Evolutionary conservation across 1,140 invertebrate species (phyloP), one percentile per base, ranked within the genome.

Genomic region (Drosophila lacertosa): DNA sequence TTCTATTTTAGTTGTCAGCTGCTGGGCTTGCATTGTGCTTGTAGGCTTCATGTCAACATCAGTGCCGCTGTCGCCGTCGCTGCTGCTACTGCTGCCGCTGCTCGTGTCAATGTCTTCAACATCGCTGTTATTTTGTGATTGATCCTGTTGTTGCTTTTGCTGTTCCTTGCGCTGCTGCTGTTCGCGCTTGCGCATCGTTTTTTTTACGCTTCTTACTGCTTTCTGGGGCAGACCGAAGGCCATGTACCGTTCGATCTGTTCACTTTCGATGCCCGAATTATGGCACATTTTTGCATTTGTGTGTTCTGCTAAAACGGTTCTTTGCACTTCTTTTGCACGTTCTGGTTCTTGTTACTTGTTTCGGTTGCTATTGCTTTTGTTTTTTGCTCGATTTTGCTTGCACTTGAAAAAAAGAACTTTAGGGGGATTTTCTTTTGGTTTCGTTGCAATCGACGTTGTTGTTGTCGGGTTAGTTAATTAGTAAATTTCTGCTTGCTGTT

Each of bases 271-370:
- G 53, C 77, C 72, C 62, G 86, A 90, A 74, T 89, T 91, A 70
- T 89, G 86, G 72, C 86, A 91, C 89, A 90, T 91, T 29, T 89
- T 89, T 72, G 72, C 88, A 86, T 89, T 90, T 82, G 53, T 82
- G 68, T 78, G 42, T 54, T 33, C 13, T 42, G 22, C 22, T 55
- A 42, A 42, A 65, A 65, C 51, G 51, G 35, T 65, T 65, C 18
- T 29, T 32, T 60, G 10, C 29, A n/a, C 47, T 68, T 50, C 33
- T 64, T 26, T 35, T 47, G 33, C 42, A 60, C 51, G 35, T 32
- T 18, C 22, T 32, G 44, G 13, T 57, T 70, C 51, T 33, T 66
- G 33, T 54, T 29, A 39, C 18, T 16, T 47, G 11, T 55, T 58
- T 48, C 13, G 45, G 20, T 29, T 69, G 15, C 13, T 32, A 13